Base-by-base conservation (phyloP, 2,888 invertebrate species). In the Leptogaster cylindrica region DNA sequence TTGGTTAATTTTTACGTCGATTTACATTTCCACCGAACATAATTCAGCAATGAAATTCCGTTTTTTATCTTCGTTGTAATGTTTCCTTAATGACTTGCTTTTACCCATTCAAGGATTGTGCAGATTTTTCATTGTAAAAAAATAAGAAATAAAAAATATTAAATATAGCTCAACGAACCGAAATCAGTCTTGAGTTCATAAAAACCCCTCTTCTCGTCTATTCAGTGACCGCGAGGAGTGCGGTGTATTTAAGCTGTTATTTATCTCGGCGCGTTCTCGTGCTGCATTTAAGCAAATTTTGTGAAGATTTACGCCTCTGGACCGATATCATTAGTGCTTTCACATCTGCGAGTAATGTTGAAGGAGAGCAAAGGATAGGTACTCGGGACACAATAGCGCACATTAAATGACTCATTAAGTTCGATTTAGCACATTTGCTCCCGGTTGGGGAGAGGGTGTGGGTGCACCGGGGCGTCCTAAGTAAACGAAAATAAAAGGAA, bases 11-110 rank as follows among this genome's bases (percentile, higher is more conserved):
- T 58, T 39, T 58, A 16, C 23, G 41, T 39, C 58, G 58, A 58
- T 58, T 58, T 39, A 58, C 16, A 39, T 36, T 58, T 39, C 16
- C 39, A n/a, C 7, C 7, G 16, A 7, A 14, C 27, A 58, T 58
- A 58, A 58, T 39, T 58, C 41, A 39, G n/a, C 27, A 23, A 7
- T 1, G 12, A 58, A 65, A 65, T 20, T 31, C 36, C 33, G n/a
- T n/a, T 46, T 36, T 50, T 48, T 65, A 65, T 65, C 65, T n/a
- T 65, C 18, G 46, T 48, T 23, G 50, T 65, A 65, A 65, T 65
- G 65, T 65, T 65, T 65, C 65, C 50, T 50, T 65, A 65, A 65
- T 65, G 65, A 65, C 65, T 50, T 33, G 36, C 7, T n/a, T 41
- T 27, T 65, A 14, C n/a, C n/a, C 18, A 12, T 18, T 8, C 14